These are phyloP conservation scores for Anisognathus igniventris DNA, from an alignment of 2,797 vertebrate species.

Conservation along the genomic window DNA sequence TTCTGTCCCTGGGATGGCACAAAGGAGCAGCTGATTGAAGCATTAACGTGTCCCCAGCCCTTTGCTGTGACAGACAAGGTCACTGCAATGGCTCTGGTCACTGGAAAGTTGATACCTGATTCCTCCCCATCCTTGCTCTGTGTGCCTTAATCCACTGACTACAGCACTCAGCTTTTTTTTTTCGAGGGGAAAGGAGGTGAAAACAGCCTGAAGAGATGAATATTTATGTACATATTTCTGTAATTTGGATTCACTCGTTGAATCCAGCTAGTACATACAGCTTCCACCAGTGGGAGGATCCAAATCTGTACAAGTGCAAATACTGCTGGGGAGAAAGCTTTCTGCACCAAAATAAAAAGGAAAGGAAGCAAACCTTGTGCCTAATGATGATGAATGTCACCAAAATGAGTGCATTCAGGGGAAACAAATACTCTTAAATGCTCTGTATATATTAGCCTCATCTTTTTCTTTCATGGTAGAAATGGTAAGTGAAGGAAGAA, in stretches of 20 bases:
- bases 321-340: constrained; percentile 22
- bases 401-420: constrained; percentile 26
- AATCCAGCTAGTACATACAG: background rate
- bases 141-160: background rate
- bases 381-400: constrained; percentile 35
- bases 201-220: constrained; percentile 11
- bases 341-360: constrained; percentile 14
- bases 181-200: background rate
- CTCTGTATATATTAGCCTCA: background rate
- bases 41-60: background rate
- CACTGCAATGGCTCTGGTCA: background rate
- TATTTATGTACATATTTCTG: constrained; percentile 49
- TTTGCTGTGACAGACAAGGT: background rate
- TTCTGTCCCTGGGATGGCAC: background rate
- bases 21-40: constrained; percentile 18
- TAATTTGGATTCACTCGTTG: constrained; percentile 26
- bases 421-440: constrained; percentile 1
- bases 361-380: constrained; percentile 25
- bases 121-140: background rate
- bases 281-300: constrained; percentile 37
- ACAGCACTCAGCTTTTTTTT: background rate
- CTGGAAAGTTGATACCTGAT: background rate
- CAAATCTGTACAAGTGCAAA: constrained; percentile 18
- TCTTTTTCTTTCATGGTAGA: background rate
- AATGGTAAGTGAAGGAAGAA: background rate